phyloP scores from a whole-genome alignment of 1,140 invertebrate genomes.

The Scaptodrosophila lebanonensis region DNA sequence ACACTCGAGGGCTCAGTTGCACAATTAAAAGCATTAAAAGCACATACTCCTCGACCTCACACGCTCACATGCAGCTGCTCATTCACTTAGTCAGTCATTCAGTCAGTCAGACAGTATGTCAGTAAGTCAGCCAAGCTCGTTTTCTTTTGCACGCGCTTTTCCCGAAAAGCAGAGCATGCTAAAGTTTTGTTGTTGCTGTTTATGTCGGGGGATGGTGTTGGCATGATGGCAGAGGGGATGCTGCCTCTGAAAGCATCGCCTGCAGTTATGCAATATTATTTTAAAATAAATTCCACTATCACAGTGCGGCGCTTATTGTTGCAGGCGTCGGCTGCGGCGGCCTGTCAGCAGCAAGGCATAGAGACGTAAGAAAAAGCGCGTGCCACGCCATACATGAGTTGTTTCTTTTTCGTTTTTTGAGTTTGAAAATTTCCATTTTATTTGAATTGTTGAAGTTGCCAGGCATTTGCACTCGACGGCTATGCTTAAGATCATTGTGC shows the following conservation, averaged over 20 bases:
- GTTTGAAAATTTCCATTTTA: conserved; percentile 60
- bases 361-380: too few species aligned
- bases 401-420: conserved; percentile 7
- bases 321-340: background rate
- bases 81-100: too few species aligned
- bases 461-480: conserved; percentile 34
- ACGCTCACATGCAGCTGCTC: too few species aligned
- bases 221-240: too few species aligned
- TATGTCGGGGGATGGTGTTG: too few species aligned
- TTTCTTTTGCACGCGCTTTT: conserved; percentile 1
- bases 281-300: conserved; percentile 52
- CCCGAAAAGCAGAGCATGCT: background rate
- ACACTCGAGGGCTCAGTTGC: too few species aligned
- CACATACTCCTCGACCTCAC: too few species aligned
- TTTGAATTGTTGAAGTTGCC: conserved; percentile 64
- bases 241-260: conserved; percentile 9
- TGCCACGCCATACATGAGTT: background rate
- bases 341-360: too few species aligned
- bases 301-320: conserved; percentile 13
- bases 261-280: conserved; percentile 71
- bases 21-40: too few species aligned
- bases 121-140: background rate
- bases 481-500: conserved; percentile 64
- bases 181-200: conserved; percentile 1
- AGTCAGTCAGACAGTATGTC: too few species aligned